Conservation (phyloP, 2,888 invertebrate genomes). For the Amblyteles armatorius region DNA sequence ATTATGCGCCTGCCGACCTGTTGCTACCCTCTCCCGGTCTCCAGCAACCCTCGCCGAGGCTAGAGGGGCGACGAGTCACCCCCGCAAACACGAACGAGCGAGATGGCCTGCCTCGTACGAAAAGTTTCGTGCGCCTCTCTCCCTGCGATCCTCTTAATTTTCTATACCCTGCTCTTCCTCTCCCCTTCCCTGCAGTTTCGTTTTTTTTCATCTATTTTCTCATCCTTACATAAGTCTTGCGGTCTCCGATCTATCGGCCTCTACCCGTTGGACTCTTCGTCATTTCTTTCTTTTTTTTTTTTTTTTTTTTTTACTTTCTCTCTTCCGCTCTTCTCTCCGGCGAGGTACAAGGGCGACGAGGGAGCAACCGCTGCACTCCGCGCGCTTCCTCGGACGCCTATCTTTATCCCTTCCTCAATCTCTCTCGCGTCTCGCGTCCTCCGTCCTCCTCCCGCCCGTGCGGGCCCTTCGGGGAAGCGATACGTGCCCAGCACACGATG, state of each 20-base stretch:
- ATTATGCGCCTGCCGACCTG: conserved; percentile 79
- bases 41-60: conserved; percentile 61
- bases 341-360: conserved; percentile 58
- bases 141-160: conserved; percentile 42
- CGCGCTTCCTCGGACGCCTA: conserved; percentile 54
- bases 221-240: conserved; percentile 63
- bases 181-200: not conserved
- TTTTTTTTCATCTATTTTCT: conserved; percentile 19
- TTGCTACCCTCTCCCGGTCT: conserved; percentile 76
- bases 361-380: conserved; percentile 36
- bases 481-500: conserved; percentile 55
- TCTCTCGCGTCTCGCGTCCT: conserved; percentile 50
- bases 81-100: conserved; percentile 55
- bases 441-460: conserved; percentile 1
- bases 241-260: conserved; percentile 63
- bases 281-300: conserved; percentile 25
- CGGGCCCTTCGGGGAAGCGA: conserved; percentile 27
- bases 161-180: conserved; percentile 31
- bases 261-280: conserved; percentile 34
- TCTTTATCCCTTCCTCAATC: conserved; percentile 66
- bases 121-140: conserved; percentile 55
- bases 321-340: conserved; percentile 33
- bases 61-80: conserved; percentile 53
- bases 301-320: not conserved
- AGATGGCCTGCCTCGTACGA: conserved; percentile 33